Conservation (phyloP, 2,888 invertebrate genomes). For the Lepidonotus clava region DNA sequence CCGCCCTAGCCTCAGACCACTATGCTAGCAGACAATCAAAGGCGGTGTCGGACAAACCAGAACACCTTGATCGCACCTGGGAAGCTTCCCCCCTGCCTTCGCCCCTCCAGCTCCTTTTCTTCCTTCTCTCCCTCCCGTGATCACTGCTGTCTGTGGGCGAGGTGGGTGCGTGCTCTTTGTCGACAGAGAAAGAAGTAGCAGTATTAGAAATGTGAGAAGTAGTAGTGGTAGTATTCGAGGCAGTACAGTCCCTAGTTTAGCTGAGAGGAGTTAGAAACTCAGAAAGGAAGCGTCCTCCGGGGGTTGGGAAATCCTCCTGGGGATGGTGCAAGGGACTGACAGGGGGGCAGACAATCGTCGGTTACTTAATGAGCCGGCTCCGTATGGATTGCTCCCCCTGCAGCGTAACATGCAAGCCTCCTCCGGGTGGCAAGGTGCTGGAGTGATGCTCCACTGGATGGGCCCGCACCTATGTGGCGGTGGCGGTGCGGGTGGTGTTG, state of each 20-base stretch:
- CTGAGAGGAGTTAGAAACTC: not conserved
- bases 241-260: not conserved
- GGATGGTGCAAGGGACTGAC: not conserved
- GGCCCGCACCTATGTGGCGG: not conserved
- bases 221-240: not conserved
- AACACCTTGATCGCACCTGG: constrained; percentile 22
- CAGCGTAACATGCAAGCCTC: not conserved
- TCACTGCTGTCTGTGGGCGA: no score
- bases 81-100: not conserved
- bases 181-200: not conserved
- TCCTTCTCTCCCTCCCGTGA: not conserved
- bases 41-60: constrained; percentile 2
- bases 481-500: no score
- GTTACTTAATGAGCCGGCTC: not conserved
- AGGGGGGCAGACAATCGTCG: not conserved
- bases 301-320: not conserved
- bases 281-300: not conserved
- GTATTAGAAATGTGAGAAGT: not conserved
- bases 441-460: constrained; percentile 2
- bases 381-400: constrained; percentile 1
- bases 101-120: not conserved
- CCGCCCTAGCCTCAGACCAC: not conserved
- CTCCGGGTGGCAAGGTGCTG: not conserved
- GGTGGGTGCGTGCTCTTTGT: no score
- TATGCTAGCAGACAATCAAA: not conserved